A percentile compares a stretch with the other conserved stretches of the same genome.
These are phyloP conservation scores for rabbit (Oryctolagus cuniculus) DNA, from an alignment of 2,113 vertebrate species.

Conservation along the genomic window DNA sequence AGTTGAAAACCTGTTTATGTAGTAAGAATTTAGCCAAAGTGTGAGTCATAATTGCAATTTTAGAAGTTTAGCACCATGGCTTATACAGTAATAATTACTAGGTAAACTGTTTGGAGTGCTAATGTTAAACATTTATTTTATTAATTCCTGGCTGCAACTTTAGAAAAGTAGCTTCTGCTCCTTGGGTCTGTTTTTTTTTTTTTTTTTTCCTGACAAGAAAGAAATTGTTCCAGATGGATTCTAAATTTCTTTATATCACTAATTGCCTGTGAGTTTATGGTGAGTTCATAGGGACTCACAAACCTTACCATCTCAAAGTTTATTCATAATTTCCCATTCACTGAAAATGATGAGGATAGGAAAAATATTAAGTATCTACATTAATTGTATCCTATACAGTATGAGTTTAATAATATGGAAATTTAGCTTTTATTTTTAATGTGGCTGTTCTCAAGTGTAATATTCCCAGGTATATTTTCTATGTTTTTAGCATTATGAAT, in stretches of 20 bases:
- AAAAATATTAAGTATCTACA: background rate
- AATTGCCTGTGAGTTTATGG: background rate
- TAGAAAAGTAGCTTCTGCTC: background rate
- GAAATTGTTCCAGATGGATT: background rate
- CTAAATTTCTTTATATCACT: background rate
- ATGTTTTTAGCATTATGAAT: conserved; percentile 13
- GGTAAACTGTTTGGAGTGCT: background rate
- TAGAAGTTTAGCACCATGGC: background rate
- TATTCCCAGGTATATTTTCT: background rate
- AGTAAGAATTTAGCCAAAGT: background rate
- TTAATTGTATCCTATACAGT: background rate
- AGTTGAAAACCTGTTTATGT: background rate
- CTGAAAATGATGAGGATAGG: background rate
- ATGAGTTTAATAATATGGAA: background rate
- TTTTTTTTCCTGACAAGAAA: background rate
- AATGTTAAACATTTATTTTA: background rate
- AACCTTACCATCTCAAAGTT: background rate
- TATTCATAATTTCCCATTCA: background rate
- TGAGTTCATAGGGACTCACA: background rate
- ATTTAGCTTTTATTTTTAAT: conserved; percentile 33
- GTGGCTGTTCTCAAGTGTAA: background rate
- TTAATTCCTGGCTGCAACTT: background rate
- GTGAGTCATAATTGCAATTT: background rate
- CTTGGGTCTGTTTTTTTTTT: background rate
- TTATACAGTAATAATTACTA: background rate